phyloP scores from a whole-genome alignment of 35 echinoderm and acorn worm species.

The Acanthaster planci region DNA sequence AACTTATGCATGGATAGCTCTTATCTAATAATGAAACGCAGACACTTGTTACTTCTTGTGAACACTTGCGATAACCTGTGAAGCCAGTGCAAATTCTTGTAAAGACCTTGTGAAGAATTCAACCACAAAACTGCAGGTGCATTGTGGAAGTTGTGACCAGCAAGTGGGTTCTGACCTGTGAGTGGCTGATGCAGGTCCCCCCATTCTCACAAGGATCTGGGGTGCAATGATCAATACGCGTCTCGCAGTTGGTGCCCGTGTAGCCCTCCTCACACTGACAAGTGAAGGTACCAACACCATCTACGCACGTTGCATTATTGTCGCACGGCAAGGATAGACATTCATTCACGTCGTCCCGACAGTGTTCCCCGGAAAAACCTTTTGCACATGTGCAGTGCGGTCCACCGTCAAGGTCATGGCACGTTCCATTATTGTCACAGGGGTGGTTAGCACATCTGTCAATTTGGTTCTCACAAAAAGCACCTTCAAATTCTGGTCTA shows the following conservation, averaged over 20 bases:
- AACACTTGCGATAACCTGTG: too few relatives aligned
- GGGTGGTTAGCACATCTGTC: background rate
- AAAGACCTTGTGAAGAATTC: too few relatives aligned
- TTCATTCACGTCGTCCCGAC: conserved; percentile 44
- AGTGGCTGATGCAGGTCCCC: background rate
- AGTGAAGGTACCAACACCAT: conserved; percentile 33
- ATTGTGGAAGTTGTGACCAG: too few relatives aligned
- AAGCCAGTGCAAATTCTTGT: too few relatives aligned
- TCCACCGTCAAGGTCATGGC: background rate
- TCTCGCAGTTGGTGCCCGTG: conserved; percentile 43
- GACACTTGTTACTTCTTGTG: too few relatives aligned
- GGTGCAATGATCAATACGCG: conserved; percentile 45
- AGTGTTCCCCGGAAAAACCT: conserved; percentile 39
- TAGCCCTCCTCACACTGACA: conserved; percentile 42
- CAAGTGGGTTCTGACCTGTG: too few relatives aligned
- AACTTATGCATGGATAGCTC: too few relatives aligned
- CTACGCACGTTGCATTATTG: conserved; percentile 49
- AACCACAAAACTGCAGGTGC: too few relatives aligned
- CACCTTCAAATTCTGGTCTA: background rate
- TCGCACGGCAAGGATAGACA: conserved; percentile 44
- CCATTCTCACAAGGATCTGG: conserved; percentile 35
- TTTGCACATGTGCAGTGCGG: conserved; percentile 15
- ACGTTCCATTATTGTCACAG: background rate
- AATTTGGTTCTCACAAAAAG: background rate
- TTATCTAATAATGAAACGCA: too few relatives aligned